Base-by-base conservation (phyloP, 2,113 vertebrate species). In the Triplophysa rosa region DNA sequence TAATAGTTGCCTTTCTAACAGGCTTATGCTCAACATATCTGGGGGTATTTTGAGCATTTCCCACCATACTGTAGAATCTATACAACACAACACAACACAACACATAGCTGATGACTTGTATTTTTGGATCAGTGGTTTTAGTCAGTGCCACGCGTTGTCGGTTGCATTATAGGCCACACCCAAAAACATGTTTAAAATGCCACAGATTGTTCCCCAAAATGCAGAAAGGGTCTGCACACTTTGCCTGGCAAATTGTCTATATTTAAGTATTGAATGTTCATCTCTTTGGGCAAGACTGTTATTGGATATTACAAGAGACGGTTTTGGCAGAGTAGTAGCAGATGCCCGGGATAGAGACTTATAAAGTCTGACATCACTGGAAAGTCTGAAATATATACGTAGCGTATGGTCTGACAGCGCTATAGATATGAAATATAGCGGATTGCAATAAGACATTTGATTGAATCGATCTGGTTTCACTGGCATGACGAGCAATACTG, bases 1-100 rank as follows among this genome's bases (percentile, higher is more conserved):
- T n/a, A 40, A 24, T 72, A 85, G 84, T 84, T 69, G 80, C 72
- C 26, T 58, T 42, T 47, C 66, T 79, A 73, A 83, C 49, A 73
- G 73, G 62, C 67, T 85, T 67, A 66, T 37, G 21, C 56, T 3
- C 24, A 13, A 37, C 19, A 45, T 29, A 66, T 67, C 81, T 63
- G n/a, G 49, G 17, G 5, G 3, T 23, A 54, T 77, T 47, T 1
- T 56, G 61, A 64, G 11, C 40, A 2, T 14, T n/a, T 2, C 68
- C 49, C 40, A 29, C n/a, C 47, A 47, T 47, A 47, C 11, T 47
- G 47, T 49, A 49, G 47, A 13, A 49, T 13, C 14, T 49, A 49
- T 14, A 49, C 47, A 13, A 49, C 10, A 11, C 45, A 13, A n/a
- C n/a, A n/a, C n/a, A n/a, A n/a, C n/a, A 49, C 47, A 13, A 49